Conservation (phyloP, 2,113 vertebrate species). For the Oplegnathus fasciatus region DNA sequence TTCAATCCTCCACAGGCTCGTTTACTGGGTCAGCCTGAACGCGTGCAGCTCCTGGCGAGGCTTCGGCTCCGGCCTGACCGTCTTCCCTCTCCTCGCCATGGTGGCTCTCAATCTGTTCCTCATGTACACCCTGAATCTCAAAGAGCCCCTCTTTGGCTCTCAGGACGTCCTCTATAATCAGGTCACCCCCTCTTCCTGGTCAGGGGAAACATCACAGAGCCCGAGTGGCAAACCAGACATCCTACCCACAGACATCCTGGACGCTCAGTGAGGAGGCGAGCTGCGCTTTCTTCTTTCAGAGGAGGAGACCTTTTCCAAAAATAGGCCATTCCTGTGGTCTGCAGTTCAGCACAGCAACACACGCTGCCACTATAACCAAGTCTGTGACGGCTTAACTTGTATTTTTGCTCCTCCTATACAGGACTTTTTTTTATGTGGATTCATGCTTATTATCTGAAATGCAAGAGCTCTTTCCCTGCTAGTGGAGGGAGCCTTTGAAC, state of each 20-base stretch:
- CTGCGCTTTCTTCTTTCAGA: constrained; percentile 71
- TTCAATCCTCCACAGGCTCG: constrained; percentile 67
- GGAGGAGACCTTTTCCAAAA: constrained; percentile 78
- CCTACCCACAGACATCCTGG: constrained; percentile 61
- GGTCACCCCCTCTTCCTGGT: constrained; percentile 78
- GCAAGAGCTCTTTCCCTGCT: constrained; percentile 62
- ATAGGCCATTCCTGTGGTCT: constrained; percentile 85
- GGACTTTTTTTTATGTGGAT: constrained; percentile 71
- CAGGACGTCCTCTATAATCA: constrained; percentile 72
- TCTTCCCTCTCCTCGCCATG: constrained; percentile 83
- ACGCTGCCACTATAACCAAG: constrained; percentile 74
- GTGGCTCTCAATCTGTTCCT: constrained; percentile 83
- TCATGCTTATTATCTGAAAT: constrained; percentile 79
- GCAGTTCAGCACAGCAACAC: constrained; percentile 74
- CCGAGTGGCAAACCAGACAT: constrained; percentile 41
- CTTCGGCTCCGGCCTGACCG: constrained; percentile 84
- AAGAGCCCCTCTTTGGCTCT: constrained; percentile 69
- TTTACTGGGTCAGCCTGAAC: constrained; percentile 83
- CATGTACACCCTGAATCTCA: constrained; percentile 76
- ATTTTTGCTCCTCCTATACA: constrained; percentile 73
- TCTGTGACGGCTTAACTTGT: constrained; percentile 77
- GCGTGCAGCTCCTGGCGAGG: constrained; percentile 81
- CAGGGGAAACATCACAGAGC: constrained; percentile 68
- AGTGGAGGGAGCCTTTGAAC: constrained; percentile 73
- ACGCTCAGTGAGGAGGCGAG: constrained; percentile 61